Evolutionary conservation across 2,797 vertebrate genomes (phyloP).

Genomic region (Phalanger gymnotis): DNA sequence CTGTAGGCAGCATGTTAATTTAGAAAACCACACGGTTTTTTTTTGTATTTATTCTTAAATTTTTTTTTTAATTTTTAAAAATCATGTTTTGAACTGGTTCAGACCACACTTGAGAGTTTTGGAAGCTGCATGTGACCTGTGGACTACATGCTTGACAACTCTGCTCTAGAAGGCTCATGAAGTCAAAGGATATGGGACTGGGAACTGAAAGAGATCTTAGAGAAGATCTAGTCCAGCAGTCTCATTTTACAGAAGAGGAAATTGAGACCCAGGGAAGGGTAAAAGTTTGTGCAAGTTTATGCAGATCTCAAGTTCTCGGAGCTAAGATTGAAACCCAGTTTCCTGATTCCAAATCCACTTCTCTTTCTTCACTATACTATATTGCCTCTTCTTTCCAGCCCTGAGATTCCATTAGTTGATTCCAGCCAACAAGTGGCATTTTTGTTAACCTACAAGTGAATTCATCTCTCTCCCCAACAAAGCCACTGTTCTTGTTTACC

Average conservation of each 20-base stretch:
- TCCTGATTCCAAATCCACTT: not conserved
- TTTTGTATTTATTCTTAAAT: not conserved
- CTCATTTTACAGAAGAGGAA: not conserved
- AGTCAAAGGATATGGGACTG: not conserved
- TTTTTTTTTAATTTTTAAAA: not conserved
- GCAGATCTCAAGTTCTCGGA: not conserved
- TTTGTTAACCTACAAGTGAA: slow-evolving; percentile 49
- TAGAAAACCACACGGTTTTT: not conserved
- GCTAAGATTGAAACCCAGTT: not conserved
- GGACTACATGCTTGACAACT: not conserved
- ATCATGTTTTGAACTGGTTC: not conserved
- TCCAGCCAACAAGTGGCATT: slow-evolving; percentile 26
- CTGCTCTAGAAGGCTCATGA: not conserved
- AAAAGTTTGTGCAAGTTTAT: not conserved
- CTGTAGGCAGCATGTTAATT: not conserved
- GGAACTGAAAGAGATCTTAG: not conserved
- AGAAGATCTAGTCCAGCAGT: not conserved
- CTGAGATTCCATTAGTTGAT: not conserved
- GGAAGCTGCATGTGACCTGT: not conserved
- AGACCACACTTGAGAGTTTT: not conserved
- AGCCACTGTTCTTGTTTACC: slow-evolving; percentile 28
- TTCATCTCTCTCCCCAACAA: slow-evolving; percentile 23
- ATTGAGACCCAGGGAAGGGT: not conserved
- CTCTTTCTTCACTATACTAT: not conserved
- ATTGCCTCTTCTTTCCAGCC: not conserved